Evolutionary conservation across 2,797 vertebrate genomes (phyloP), one percentile per base, ranked within the genome.

Genomic region (Girardinus metallicus): DNA sequence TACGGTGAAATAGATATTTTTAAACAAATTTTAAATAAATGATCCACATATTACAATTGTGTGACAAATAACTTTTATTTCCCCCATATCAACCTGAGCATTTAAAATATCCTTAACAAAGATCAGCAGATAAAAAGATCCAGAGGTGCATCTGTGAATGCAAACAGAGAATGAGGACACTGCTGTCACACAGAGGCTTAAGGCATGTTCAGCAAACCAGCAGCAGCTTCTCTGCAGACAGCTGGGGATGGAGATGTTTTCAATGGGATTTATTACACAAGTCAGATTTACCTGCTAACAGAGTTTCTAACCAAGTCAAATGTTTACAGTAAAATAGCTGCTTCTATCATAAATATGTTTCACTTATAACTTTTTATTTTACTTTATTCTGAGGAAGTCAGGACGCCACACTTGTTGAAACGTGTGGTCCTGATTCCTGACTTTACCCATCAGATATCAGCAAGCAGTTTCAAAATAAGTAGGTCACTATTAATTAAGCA

Each of bases 11-110:
- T 60, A 31, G 4, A 62, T 34, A 34, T 16, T 60, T n/a, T 60
- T 29, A 29, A 57, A 57, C 11, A 11, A 11, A n/a, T 49, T 55
- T n/a, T 29, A 62, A 60, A 66, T 15, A 49, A 76, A 39, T 4
- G 18, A 64, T 2, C 53, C 4, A 53, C 2, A 55, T n/a, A 44
- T 55, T 55, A 10, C 10, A 55, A 49, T 34, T 55, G n/a, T 44
- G 34, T 6, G 13, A 15, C 66, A 62, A 78, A 57, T 44, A 18
- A 36, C 31, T n/a, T 79, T 79, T 60, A 73, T 78, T 78, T 60
- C n/a, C 18, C 62, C 57, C 8, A 34, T 10, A 1, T 78, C 29
- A 60, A 34, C 41, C 77, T 72, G 66, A 78, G 51, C 51, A 73
- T 57, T 60, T 73, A 73, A 44, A 79, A 57, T 8, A 73, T 53